Evolutionary conservation across 2,113 vertebrate genomes (phyloP), one percentile per base, ranked within the genome.

Genomic region (Tiliqua scincoides): DNA sequence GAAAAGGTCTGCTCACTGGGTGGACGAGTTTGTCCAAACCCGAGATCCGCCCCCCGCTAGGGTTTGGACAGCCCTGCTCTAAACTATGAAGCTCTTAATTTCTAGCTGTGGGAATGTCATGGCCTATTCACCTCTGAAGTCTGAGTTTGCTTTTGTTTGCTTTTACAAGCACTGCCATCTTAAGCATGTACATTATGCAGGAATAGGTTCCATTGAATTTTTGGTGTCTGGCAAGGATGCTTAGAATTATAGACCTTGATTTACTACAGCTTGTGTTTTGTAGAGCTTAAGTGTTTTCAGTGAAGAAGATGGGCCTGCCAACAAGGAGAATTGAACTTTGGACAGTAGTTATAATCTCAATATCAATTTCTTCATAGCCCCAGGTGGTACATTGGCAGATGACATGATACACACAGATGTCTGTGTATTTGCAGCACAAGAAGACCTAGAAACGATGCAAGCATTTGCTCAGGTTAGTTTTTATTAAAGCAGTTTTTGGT

Each of bases 401-500:
- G 99, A 99, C 98, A 96, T 99, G 99, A 99, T 98, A 96, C 98
- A 98, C 86, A 99, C 99, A 23, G 98, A 99, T 88, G 99, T 98
- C 97, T 99, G 99, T 96, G 98, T 99, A 76, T 99, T 99, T 88
- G 98, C 98, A 94, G 99, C 99, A 96, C 98, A 99, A 94, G 99
- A 99, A 95, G 99, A 99, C 96, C 96, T 99, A 90, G 99, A 99
- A 97, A 99, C 98, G 84, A 99, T 99, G 98, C 99, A 99, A 96
- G 98, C 98, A 84, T 99, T 99, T 95, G 99, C 99, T 97, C 98
- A 99, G 98, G 99, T 99, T 87, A 89, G 86, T 95, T 81, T 85
- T 89, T 40, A 74, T 75, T 78, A 74, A 2, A 68, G 12, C 80
- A 65, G 82, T 7, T 73, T 37, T 91, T 30, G 52, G 84, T 3